phyloP scores from a whole-genome alignment of 2,888 invertebrate genomes.

The Melanophora roralis region DNA sequence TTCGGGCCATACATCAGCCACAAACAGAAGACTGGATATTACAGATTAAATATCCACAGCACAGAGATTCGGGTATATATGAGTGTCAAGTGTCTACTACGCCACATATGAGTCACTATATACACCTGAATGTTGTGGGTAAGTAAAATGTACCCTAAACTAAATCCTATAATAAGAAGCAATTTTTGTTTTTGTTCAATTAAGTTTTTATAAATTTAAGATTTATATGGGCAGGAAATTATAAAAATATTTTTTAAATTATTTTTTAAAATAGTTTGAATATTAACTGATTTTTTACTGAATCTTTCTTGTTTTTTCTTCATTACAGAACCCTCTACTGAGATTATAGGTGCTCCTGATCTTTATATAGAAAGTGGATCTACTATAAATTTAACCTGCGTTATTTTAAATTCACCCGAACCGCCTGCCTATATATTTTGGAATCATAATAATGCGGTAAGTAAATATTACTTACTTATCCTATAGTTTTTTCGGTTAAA shows the following conservation, averaged over 20 bases:
- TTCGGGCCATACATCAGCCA: constrained; percentile 90
- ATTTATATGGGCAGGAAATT: too few species aligned
- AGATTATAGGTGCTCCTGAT: constrained; percentile 94
- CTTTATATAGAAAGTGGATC: constrained; percentile 94
- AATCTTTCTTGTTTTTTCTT: not conserved
- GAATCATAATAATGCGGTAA: constrained; percentile 95
- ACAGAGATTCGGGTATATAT: constrained; percentile 90
- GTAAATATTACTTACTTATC: constrained; percentile 71
- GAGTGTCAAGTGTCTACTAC: constrained; percentile 97
- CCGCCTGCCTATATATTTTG: constrained; percentile 96
- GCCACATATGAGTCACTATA: constrained; percentile 94
- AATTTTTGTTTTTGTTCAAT: too few species aligned
- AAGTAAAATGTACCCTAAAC: too few species aligned
- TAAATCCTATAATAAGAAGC: too few species aligned
- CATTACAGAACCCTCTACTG: constrained; percentile 92
- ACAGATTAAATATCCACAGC: constrained; percentile 94
- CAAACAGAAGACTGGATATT: constrained; percentile 95
- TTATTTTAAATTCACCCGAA: constrained; percentile 93
- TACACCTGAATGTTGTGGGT: constrained; percentile 94
- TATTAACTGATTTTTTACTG: not conserved
- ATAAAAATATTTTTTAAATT: not conserved
- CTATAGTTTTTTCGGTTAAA: not conserved
- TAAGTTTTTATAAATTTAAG: too few species aligned
- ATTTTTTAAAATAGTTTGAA: not conserved
- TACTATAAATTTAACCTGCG: constrained; percentile 95